phyloP scores from a whole-genome alignment of 2,113 vertebrate species.

The Tricholaema leucomelas region DNA sequence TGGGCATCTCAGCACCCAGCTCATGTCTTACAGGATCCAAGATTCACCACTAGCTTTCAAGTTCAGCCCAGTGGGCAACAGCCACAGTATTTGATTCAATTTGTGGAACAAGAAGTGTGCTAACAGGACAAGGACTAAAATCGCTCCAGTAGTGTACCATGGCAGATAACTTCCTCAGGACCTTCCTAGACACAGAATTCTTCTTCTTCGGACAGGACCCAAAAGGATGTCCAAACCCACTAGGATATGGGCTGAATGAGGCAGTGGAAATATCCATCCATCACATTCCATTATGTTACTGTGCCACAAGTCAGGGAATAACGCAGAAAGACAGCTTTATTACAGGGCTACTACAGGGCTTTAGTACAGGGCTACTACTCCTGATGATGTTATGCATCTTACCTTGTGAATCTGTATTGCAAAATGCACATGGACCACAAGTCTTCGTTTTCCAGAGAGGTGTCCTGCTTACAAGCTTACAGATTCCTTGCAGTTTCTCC shows the following conservation, averaged over 20 bases:
- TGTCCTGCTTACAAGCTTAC: not conserved
- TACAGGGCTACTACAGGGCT: not conserved
- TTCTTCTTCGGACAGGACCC: not conserved
- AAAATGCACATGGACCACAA: not conserved
- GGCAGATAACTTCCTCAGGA: not conserved
- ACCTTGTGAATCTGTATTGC: not conserved
- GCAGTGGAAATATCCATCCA: not conserved
- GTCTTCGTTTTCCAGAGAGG: not conserved
- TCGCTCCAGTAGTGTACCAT: not conserved
- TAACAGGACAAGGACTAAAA: not conserved
- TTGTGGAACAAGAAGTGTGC: not conserved
- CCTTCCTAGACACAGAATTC: not conserved
- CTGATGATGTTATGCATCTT: accelerated
- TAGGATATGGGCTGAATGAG: not conserved
- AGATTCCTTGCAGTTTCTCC: not conserved
- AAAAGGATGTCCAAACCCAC: not conserved
- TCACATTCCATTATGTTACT: not conserved
- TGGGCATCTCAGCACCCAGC: not conserved
- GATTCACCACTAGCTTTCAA: accelerated
- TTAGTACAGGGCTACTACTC: too few species aligned
- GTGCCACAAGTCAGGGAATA: not conserved
- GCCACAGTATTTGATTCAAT: accelerated
- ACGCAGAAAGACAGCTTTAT: not conserved
- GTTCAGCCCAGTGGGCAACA: not conserved
- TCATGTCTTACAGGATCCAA: not conserved